These are phyloP conservation scores for Monomorium pharaonis DNA, from an alignment of 1,140 invertebrate species.

Conservation along the genomic window DNA sequence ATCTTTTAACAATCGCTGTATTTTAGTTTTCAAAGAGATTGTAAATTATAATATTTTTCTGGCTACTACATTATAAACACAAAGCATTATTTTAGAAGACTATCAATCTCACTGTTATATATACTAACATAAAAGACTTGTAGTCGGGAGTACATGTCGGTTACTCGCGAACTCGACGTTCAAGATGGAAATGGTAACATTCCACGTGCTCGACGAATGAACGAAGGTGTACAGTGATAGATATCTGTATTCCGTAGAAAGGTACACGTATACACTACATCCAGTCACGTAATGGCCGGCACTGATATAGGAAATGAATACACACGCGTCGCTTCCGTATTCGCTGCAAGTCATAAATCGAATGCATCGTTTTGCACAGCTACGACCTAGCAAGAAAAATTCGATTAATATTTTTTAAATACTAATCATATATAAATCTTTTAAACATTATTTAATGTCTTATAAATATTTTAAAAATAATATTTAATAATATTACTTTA, in stretches of 20 bases:
- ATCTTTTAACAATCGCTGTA: background rate
- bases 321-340: slow-evolving; percentile 62
- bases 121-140: background rate
- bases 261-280: slow-evolving; percentile 19
- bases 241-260: slow-evolving; percentile 7
- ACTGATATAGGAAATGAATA: slow-evolving; percentile 54
- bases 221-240: slow-evolving; percentile 17
- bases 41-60: background rate
- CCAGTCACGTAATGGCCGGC: slow-evolving; percentile 65
- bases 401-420: too few species aligned
- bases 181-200: slow-evolving; percentile 36
- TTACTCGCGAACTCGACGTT: background rate
- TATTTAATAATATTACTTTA: too few species aligned
- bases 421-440: too few species aligned
- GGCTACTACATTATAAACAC: background rate
- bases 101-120: background rate
- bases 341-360: slow-evolving; percentile 26
- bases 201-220: background rate
- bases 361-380: slow-evolving; percentile 6
- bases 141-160: background rate
- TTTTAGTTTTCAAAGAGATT: background rate
- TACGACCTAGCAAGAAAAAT: background rate
- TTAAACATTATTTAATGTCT: too few species aligned
- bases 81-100: background rate
- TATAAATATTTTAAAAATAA: too few species aligned